Conservation (phyloP, 2,113 vertebrate species). For the Mobula birostris region DNA sequence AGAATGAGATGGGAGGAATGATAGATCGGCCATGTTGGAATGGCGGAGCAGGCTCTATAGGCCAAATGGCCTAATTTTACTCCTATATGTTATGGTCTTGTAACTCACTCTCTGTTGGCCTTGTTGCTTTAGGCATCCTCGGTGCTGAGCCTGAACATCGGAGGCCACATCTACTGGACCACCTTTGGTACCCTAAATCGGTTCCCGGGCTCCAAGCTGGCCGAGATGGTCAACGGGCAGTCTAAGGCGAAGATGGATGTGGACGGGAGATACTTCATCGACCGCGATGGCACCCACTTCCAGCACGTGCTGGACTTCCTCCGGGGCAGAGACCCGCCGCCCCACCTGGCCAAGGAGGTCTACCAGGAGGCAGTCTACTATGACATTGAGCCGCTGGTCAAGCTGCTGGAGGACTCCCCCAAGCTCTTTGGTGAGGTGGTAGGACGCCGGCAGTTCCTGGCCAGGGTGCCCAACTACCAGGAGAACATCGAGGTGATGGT, state of each 20-base stretch:
- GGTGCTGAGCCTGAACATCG: constrained; percentile 74
- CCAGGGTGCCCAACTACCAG: constrained; percentile 71
- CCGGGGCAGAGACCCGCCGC: constrained; percentile 65
- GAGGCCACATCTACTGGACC: constrained; percentile 72
- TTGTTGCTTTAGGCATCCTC: constrained; percentile 50
- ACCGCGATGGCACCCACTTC: constrained; percentile 74
- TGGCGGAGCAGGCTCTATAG: no score
- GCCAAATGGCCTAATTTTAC: no score
- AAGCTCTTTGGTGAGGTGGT: constrained; percentile 78
- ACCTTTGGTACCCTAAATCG: constrained; percentile 67
- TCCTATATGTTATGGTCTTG: no score
- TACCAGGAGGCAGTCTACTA: constrained; percentile 77
- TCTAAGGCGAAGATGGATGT: constrained; percentile 55
- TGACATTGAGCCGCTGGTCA: constrained; percentile 68
- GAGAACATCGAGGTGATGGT: constrained; percentile 89
- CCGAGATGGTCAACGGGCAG: constrained; percentile 62
- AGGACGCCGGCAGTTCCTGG: constrained; percentile 77
- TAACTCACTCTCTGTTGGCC: not conserved
- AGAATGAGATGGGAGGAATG: no score
- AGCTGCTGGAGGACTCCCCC: constrained; percentile 73
- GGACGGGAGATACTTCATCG: constrained; percentile 73
- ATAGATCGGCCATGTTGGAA: no score
- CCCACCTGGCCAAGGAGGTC: constrained; percentile 63
- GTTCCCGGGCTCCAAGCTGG: constrained; percentile 68
- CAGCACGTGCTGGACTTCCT: constrained; percentile 75